These are phyloP conservation scores for Pseudachorutes palmiensis DNA, from an alignment of 1,140 invertebrate genomes.

Conservation along the genomic window DNA sequence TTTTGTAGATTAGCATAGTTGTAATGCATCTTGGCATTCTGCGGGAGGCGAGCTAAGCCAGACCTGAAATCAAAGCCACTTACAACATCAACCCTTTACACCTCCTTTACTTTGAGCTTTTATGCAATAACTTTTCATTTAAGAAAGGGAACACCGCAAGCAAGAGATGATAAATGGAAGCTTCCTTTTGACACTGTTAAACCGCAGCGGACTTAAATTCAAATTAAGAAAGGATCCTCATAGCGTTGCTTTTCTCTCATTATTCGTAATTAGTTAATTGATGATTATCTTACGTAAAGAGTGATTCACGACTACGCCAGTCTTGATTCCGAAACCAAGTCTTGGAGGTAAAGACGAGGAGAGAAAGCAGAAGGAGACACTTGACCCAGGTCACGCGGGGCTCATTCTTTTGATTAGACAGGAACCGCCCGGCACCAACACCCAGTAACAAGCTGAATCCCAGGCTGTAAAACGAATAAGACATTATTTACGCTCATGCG, in stretches of 20 bases:
- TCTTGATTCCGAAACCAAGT: slow-evolving; percentile 64
- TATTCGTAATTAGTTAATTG: not conserved
- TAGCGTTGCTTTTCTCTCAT: not conserved
- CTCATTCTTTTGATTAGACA: slow-evolving; percentile 49
- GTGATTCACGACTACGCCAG: slow-evolving; percentile 66
- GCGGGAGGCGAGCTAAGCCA: slow-evolving; percentile 66
- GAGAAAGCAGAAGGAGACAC: slow-evolving; percentile 49
- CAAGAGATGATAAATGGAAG: not conserved
- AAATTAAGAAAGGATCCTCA: slow-evolving; percentile 1
- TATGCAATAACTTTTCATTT: not conserved
- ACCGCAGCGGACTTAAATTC: not conserved
- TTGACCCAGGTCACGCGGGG: slow-evolving; percentile 46
- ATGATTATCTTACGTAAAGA: slow-evolving; percentile 53
- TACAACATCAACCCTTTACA: no score
- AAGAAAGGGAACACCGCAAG: slow-evolving; percentile 10
- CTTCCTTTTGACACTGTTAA: not conserved
- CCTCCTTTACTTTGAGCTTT: not conserved
- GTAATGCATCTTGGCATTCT: slow-evolving; percentile 86
- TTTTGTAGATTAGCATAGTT: slow-evolving; percentile 81
- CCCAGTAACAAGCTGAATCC: slow-evolving; percentile 57
- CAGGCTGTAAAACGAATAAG: slow-evolving; percentile 48
- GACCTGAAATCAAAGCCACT: slow-evolving; percentile 50
- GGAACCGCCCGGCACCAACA: slow-evolving; percentile 50
- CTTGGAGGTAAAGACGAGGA: slow-evolving; percentile 54
- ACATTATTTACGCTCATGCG: not conserved